Percentiles rank a stretch among this genome's conserved stretches.
Evolutionary conservation across 2,888 invertebrate genomes (phyloP).

Genomic region (Leptura quadrifasciata): DNA sequence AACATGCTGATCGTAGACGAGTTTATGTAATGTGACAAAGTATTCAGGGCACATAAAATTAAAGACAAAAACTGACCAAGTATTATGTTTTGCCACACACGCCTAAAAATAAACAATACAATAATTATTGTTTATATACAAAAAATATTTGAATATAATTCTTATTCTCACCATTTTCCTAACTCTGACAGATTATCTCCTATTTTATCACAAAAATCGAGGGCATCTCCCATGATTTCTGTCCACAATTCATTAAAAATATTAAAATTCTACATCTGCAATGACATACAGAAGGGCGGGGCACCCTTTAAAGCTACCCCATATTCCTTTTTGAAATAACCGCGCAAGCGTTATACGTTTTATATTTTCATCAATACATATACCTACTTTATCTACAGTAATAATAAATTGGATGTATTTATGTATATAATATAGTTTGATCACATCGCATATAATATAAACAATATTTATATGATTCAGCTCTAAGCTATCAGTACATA

Average conservation of each 20-base stretch:
- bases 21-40: slow-evolving; percentile 83
- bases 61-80: slow-evolving; percentile 86
- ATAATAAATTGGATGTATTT: no score
- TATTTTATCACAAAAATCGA: slow-evolving; percentile 80
- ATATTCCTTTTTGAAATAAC: slow-evolving; percentile 50
- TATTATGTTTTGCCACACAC: slow-evolving; percentile 83
- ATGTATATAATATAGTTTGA: no score
- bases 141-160: no score
- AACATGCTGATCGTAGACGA: slow-evolving; percentile 82
- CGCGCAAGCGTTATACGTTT: slow-evolving; percentile 54
- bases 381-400: slow-evolving; percentile 11
- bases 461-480: no score
- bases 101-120: slow-evolving; percentile 73
- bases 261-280: slow-evolving; percentile 53
- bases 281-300: slow-evolving; percentile 61
- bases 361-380: neutral
- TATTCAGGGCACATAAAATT: slow-evolving; percentile 85
- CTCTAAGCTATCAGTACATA: no score
- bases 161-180: slow-evolving; percentile 77
- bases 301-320: slow-evolving; percentile 55
- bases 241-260: slow-evolving; percentile 48
- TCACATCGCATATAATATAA: no score
- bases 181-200: slow-evolving; percentile 81
- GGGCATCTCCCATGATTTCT: slow-evolving; percentile 66
- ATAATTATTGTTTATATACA: neutral